These are phyloP conservation scores for Hirtodrosophila duncani DNA, from an alignment of 2,888 invertebrate species.

Conservation along the genomic window DNA sequence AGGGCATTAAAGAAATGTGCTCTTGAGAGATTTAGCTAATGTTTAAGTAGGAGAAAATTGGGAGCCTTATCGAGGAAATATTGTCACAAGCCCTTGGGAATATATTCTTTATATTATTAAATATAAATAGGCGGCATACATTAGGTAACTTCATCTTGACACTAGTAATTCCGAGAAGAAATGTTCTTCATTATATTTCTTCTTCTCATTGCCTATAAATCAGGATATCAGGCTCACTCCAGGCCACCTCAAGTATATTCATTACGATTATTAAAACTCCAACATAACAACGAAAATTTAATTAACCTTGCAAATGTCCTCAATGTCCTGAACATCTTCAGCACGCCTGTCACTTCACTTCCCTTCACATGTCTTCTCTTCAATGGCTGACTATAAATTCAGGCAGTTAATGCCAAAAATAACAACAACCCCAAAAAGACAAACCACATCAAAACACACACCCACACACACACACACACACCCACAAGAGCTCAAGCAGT, in stretches of 20 bases:
- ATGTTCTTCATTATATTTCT: no score
- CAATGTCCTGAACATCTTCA: constrained; percentile 18
- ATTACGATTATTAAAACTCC: constrained; percentile 42
- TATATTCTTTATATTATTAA: no score
- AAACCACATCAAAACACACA: constrained; percentile 32
- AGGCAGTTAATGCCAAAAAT: constrained; percentile 20
- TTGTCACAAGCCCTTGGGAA: no score
- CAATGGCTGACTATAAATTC: constrained; percentile 36
- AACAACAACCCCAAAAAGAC: constrained; percentile 22
- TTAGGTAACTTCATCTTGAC: no score
- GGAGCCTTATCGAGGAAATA: no score
- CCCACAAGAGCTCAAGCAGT: no score
- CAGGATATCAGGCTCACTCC: constrained; percentile 8
- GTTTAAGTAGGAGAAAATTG: no score
- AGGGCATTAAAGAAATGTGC: no score
- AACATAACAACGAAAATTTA: constrained; percentile 44
- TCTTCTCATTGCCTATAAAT: constrained; percentile 25
- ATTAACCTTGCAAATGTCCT: constrained; percentile 42
- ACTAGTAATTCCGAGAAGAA: no score
- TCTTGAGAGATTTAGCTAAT: no score
- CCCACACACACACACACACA: constrained; percentile 1
- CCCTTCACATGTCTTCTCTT: neutral
- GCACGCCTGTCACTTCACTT: constrained; percentile 13
- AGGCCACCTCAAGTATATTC: constrained; percentile 24
- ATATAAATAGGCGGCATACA: no score